These are phyloP conservation scores for Nothocercus nigrocapillus DNA, from an alignment of 2,113 vertebrate genomes.

Conservation along the genomic window DNA sequence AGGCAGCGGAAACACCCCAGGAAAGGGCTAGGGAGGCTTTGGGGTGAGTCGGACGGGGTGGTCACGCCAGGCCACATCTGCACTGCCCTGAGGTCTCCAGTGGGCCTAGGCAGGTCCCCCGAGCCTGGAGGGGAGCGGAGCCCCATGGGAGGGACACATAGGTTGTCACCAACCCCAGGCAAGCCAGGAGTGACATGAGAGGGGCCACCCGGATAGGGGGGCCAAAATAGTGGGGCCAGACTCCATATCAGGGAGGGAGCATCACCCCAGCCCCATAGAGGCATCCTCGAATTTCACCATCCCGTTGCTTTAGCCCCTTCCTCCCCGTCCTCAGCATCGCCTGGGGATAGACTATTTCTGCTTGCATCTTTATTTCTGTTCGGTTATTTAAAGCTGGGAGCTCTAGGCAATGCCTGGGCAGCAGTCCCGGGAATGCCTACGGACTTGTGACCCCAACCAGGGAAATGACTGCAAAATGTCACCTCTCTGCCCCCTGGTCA, in stretches of 20 bases:
- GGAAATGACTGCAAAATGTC: rapidly evolving
- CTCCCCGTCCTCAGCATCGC: neutral
- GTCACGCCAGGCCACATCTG: neutral
- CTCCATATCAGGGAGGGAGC: neutral
- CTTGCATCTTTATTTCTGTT: neutral
- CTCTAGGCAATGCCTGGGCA: neutral
- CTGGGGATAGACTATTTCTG: neutral
- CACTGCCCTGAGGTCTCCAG: neutral
- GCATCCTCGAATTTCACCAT: rapidly evolving
- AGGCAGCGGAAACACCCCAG: neutral
- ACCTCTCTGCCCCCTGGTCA: neutral
- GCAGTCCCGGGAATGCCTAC: neutral
- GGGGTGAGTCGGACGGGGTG: no score
- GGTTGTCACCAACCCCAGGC: no score
- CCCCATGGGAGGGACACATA: no score
- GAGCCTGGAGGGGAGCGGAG: no score
- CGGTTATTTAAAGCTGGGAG: neutral
- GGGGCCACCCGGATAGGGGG: no score
- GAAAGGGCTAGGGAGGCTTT: rapidly evolving
- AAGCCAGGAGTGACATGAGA: no score
- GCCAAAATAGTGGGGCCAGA: no score
- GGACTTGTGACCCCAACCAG: neutral
- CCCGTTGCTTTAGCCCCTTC: neutral
- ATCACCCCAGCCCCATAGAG: neutral
- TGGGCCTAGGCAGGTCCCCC: neutral